Base-by-base conservation (phyloP, 1,140 invertebrate species). In the Lamellibrachia luymesi region DNA sequence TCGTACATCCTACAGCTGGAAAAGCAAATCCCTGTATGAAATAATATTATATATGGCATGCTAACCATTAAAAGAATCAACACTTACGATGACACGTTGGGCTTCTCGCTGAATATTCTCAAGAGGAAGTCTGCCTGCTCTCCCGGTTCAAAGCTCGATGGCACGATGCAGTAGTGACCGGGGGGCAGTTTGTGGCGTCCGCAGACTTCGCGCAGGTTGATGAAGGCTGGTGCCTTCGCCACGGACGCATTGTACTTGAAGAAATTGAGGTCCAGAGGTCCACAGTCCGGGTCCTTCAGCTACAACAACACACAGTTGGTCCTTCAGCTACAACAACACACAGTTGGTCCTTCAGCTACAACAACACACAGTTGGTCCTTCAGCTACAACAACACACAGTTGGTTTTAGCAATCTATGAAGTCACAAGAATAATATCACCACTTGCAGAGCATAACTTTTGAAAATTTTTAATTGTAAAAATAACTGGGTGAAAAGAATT, bases 181-280 rank as follows among this genome's bases (percentile, higher is more conserved):
- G 96, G 96, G 8, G 95, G 94, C 5, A 97, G 94, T 51, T 95
- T 96, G 93, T 95, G 95, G 50, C 95, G 94, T 49, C 94, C 92
- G 50, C 94, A 95, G 10, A 95, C 92, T 92, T 96, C 95, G 90
- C 96, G 56, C 52, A 92, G 25, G 92, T 94, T 94, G 90, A 93
- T 92, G 56, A 94, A 94, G 6, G 98, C 98, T 4, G 98, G 98
- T 4, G 98, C 98, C 56, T 98, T 97, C 0, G 98, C 99, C 7
- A 98, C 97, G 0, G 98, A 99, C 2, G 98, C 98, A 95, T 98
- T 99, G 96, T 99, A 99, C 95, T 99, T 99, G 97, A 99, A 99
- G 97, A 98, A 99, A 95, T 98, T 98, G 10, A 98, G 95, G 94
- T 98, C 98, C 91, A 99, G 96, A 0, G 98, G 98, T 95, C 98